phyloP scores from a whole-genome alignment of 2,888 invertebrate species.

The Spodoptera littoralis region DNA sequence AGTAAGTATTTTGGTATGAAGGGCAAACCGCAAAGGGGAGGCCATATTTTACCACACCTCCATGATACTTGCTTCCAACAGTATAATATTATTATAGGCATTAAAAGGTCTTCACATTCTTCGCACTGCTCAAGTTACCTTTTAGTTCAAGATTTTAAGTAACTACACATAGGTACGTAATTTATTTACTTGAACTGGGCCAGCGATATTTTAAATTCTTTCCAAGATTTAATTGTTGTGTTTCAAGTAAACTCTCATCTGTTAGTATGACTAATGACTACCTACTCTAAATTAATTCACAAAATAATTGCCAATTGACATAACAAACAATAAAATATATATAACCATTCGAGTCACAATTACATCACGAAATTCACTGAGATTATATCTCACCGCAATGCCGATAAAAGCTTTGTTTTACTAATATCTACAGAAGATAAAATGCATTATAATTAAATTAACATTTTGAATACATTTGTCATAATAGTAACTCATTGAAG shows the following conservation, averaged over 20 bases:
- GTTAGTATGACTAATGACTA: neutral
- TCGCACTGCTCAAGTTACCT: too few species aligned
- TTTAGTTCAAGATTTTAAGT: too few species aligned
- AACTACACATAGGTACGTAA: too few species aligned
- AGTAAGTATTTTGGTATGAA: constrained; percentile 9
- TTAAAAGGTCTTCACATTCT: too few species aligned
- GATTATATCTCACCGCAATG: neutral
- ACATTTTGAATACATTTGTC: constrained; percentile 1
- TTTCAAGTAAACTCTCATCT: constrained; percentile 4
- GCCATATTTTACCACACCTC: neutral
- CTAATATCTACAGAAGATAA: constrained; percentile 5
- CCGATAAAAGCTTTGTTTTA: neutral
- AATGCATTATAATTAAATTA: constrained; percentile 12
- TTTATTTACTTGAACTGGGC: too few species aligned
- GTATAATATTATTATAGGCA: neutral
- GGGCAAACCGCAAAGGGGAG: constrained; percentile 10
- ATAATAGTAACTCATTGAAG: constrained; percentile 12
- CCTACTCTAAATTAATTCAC: neutral
- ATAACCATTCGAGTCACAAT: too few species aligned
- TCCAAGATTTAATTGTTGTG: neutral
- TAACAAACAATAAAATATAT: constrained; percentile 2
- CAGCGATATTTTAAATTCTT: neutral
- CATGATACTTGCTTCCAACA: constrained; percentile 4
- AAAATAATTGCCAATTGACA: constrained; percentile 7
- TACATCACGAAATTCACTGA: neutral